Evolutionary conservation across 2,888 invertebrate genomes (phyloP).

Genomic region (Sturmia bella): DNA sequence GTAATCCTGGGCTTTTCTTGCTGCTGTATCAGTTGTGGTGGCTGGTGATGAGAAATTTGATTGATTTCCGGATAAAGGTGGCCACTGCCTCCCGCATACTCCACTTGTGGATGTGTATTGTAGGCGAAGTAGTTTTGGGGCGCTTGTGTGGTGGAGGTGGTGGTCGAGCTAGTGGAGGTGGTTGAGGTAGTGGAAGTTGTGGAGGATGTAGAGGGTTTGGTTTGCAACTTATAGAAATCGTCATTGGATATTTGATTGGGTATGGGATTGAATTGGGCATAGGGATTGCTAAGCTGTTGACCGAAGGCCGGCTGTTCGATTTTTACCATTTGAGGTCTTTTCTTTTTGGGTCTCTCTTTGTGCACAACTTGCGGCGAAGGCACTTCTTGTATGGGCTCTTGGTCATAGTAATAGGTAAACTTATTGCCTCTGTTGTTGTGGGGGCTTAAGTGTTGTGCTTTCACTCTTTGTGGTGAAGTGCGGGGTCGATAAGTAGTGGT

Average conservation of each 20-base stretch:
- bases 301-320: slow-evolving; percentile 72
- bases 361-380: slow-evolving; percentile 77
- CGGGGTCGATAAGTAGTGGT: slow-evolving; percentile 68
- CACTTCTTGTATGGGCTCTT: slow-evolving; percentile 79
- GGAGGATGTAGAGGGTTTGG: slow-evolving; percentile 75
- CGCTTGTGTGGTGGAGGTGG: slow-evolving; percentile 78
- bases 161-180: slow-evolving; percentile 82
- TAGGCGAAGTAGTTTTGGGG: slow-evolving; percentile 76
- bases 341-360: slow-evolving; percentile 79
- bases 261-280: slow-evolving; percentile 76
- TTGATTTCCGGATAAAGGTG: slow-evolving; percentile 77
- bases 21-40: slow-evolving; percentile 31
- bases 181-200: slow-evolving; percentile 81
- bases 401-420: slow-evolving; percentile 77
- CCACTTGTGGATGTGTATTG: slow-evolving; percentile 77
- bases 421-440: slow-evolving; percentile 77
- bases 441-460: slow-evolving; percentile 72
- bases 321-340: slow-evolving; percentile 76
- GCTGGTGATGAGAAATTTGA: slow-evolving; percentile 47
- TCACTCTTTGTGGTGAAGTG: slow-evolving; percentile 65
- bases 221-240: slow-evolving; percentile 77
- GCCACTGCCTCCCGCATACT: slow-evolving; percentile 77
- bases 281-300: slow-evolving; percentile 75
- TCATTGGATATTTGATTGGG: slow-evolving; percentile 79
- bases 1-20: slow-evolving; percentile 75